These are phyloP conservation scores for Drosophila robusta DNA, from an alignment of 2,888 invertebrate genomes.

Conservation along the genomic window DNA sequence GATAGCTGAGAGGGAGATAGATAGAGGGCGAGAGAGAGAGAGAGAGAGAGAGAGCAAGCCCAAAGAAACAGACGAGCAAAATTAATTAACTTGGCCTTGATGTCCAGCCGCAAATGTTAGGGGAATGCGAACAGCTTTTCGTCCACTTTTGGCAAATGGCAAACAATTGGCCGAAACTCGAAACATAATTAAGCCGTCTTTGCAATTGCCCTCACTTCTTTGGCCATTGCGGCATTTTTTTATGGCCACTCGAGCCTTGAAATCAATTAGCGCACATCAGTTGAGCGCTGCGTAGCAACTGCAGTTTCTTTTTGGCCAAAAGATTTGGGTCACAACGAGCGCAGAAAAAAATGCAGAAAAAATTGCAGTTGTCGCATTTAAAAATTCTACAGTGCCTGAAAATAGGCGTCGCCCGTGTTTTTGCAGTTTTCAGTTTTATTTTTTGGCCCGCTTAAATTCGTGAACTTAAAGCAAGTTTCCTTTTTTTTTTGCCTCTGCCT, in stretches of 20 bases:
- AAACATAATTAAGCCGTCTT: conserved; percentile 73
- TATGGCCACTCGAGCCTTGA: conserved; percentile 47
- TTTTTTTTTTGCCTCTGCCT: conserved; percentile 4
- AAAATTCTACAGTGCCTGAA: conserved; percentile 26
- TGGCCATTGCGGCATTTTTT: conserved; percentile 12
- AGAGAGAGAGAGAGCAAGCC: neutral
- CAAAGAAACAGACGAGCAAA: conserved; percentile 30
- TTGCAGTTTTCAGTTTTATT: conserved; percentile 10
- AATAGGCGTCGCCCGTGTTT: conserved; percentile 22
- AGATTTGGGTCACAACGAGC: conserved; percentile 47
- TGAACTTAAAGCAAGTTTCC: conserved; percentile 34
- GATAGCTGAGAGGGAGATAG: neutral
- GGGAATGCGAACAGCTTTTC: conserved; percentile 9
- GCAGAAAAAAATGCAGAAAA: conserved; percentile 2
- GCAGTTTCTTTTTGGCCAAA: conserved; percentile 24
- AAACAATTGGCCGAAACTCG: conserved; percentile 66
- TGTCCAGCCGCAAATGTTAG: conserved; percentile 19
- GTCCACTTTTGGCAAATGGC: conserved; percentile 44
- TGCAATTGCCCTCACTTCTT: conserved; percentile 5
- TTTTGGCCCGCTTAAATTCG: conserved; percentile 9
- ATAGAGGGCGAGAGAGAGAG: neutral
- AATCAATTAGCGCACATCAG: conserved; percentile 72
- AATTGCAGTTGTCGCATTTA: conserved; percentile 25
- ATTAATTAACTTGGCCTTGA: conserved; percentile 71
- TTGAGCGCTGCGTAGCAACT: conserved; percentile 14